A percentile compares a stretch with the other conserved stretches of the same genome.
Conservation (phyloP, 2,113 vertebrate species). For the Microtus richardsoni region DNA sequence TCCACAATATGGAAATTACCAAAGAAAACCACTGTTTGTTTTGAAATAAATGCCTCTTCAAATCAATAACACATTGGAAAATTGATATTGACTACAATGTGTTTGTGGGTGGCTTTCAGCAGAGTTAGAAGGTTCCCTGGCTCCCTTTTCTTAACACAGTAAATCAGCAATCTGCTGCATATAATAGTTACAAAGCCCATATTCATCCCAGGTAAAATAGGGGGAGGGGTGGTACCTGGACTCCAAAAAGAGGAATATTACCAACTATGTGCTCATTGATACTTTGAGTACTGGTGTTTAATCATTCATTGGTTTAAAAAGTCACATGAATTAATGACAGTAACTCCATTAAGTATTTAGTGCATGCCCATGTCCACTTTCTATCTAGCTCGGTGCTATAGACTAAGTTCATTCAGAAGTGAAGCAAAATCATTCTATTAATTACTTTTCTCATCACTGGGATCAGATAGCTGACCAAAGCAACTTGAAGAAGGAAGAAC, state of each 20-base stretch:
- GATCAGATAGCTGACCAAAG: neutral
- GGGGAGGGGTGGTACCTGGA: neutral
- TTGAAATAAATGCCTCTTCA: constrained; percentile 86
- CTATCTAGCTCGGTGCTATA: neutral
- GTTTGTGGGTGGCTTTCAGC: constrained; percentile 53
- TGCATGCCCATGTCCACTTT: neutral
- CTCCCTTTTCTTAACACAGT: constrained; percentile 34
- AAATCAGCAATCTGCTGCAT: constrained; percentile 39
- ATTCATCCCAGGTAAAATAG: neutral
- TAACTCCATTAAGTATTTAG: neutral
- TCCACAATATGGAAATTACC: constrained; percentile 86
- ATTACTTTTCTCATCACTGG: neutral
- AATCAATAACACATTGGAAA: constrained; percentile 89
- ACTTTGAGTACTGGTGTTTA: neutral
- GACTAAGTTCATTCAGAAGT: neutral
- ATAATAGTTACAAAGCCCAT: neutral
- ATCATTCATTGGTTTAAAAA: neutral
- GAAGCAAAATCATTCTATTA: neutral
- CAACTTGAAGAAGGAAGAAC: neutral
- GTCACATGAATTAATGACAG: neutral
- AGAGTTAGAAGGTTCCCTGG: neutral
- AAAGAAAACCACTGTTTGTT: constrained; percentile 86
- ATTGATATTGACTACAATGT: constrained; percentile 84
- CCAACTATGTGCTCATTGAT: neutral
- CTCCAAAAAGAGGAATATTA: constrained; percentile 29